A percentile compares a stretch with the other conserved stretches of the same genome.
Conservation (phyloP, 2,888 invertebrate genomes). For the Stictocephala bisonia region DNA sequence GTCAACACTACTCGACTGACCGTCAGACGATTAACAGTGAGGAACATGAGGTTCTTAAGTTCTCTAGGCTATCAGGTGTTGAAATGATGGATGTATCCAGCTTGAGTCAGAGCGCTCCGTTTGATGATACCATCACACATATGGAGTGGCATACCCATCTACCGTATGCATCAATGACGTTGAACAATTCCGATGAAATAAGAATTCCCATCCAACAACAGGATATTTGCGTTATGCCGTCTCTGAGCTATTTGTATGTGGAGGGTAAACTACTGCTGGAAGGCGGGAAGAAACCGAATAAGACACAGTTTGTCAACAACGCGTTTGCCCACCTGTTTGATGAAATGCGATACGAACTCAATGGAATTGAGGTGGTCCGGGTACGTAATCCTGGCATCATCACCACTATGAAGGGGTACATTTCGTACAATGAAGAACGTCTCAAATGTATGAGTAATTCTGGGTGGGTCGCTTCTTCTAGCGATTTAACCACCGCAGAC, state of each 20-base stretch:
- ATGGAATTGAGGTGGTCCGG: constrained; percentile 62
- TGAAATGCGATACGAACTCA: constrained; percentile 62
- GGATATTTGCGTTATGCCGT: constrained; percentile 48
- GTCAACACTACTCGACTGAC: not conserved
- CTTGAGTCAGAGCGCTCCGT: constrained; percentile 49
- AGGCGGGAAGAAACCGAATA: not conserved
- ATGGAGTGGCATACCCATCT: constrained; percentile 33
- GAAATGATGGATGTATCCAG: constrained; percentile 24
- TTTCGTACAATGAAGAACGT: not conserved
- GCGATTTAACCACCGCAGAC: constrained; percentile 10
- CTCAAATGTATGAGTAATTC: not conserved
- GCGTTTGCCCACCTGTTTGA: constrained; percentile 40
- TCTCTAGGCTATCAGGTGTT: constrained; percentile 50
- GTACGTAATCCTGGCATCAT: constrained; percentile 60
- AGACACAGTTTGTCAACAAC: constrained; percentile 41
- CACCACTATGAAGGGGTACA: not conserved
- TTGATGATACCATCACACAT: constrained; percentile 46
- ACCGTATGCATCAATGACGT: constrained; percentile 49
- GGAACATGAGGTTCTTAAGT: constrained; percentile 48
- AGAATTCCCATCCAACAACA: constrained; percentile 50
- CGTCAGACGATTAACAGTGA: constrained; percentile 46
- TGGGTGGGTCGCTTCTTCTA: constrained; percentile 45
- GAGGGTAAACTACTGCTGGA: constrained; percentile 34
- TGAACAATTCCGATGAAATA: constrained; percentile 52
- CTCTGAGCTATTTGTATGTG: constrained; percentile 48